A percentile compares a stretch with the other conserved stretches of the same genome.
These are phyloP conservation scores for Hyperoplus immaculatus DNA, from an alignment of 2,797 vertebrate species.

Conservation along the genomic window DNA sequence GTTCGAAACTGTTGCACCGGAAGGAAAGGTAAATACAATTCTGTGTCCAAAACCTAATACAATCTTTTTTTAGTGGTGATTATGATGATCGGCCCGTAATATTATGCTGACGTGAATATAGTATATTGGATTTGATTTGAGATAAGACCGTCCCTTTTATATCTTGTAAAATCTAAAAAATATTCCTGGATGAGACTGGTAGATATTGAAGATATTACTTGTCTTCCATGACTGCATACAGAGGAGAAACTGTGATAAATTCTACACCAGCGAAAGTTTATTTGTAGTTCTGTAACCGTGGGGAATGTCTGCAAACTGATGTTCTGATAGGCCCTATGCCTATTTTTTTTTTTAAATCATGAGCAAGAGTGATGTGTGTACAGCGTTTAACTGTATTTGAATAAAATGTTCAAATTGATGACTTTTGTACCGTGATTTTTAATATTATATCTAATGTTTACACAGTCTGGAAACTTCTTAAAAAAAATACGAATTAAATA, in stretches of 20 bases:
- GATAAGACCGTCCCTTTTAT: background rate
- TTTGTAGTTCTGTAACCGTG: too few relatives aligned
- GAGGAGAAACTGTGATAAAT: too few relatives aligned
- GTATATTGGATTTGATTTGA: slow-evolving; percentile 16
- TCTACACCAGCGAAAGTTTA: too few relatives aligned
- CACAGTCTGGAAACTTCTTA: too few relatives aligned
- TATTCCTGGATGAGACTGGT: slow-evolving; percentile 50
- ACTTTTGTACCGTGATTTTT: background rate
- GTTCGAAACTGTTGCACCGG: background rate
- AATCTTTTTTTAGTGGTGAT: background rate
- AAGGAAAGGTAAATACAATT: background rate
- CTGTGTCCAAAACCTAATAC: background rate
- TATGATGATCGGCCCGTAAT: background rate
- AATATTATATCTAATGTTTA: background rate
- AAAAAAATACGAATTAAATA: too few relatives aligned
- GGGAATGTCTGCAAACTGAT: slow-evolving; percentile 4
- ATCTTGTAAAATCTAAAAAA: background rate
- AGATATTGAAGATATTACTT: background rate
- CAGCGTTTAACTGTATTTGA: slow-evolving; percentile 40
- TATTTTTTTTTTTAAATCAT: background rate
- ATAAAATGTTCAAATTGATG: slow-evolving; percentile 44
- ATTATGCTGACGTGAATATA: slow-evolving; percentile 49
- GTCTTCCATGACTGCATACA: background rate
- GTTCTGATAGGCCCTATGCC: background rate
- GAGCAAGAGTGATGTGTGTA: slow-evolving; percentile 31